Conservation (phyloP, 2,797 vertebrate genomes). For the Scomberomorus guttatus region DNA sequence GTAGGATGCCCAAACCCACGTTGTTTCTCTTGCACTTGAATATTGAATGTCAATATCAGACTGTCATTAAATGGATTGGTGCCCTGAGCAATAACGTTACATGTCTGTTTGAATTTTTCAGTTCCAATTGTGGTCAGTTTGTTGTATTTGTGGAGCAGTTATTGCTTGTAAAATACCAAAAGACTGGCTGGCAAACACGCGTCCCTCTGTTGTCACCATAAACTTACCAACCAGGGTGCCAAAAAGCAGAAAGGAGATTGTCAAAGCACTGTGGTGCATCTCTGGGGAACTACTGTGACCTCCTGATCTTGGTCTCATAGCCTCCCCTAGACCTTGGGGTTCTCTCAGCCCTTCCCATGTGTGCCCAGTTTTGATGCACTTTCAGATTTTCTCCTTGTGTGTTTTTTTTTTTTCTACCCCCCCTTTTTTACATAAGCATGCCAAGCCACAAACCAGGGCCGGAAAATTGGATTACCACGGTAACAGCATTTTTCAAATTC, state of each 20-base stretch:
- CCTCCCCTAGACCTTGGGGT: not conserved
- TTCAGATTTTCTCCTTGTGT: slow-evolving; percentile 17
- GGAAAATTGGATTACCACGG: slow-evolving; percentile 79
- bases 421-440: slow-evolving; percentile 54
- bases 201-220: not conserved
- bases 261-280: not conserved
- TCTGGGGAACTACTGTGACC: not conserved
- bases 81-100: not conserved
- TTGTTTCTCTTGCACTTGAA: slow-evolving; percentile 10
- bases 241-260: not conserved
- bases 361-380: slow-evolving; percentile 7
- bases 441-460: slow-evolving; percentile 54
- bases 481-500: slow-evolving; percentile 75
- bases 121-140: not conserved
- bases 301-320: not conserved
- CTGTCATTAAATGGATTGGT: slow-evolving; percentile 23
- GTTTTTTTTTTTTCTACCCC: not conserved
- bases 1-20: slow-evolving; percentile 15
- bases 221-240: not conserved
- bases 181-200: not conserved
- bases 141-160: not conserved
- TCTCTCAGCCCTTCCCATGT: not conserved
- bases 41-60: slow-evolving; percentile 10
- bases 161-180: not conserved
- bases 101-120: not conserved